Evolutionary conservation across 2,113 vertebrate genomes (phyloP).

Genomic region (Alethe diademata): DNA sequence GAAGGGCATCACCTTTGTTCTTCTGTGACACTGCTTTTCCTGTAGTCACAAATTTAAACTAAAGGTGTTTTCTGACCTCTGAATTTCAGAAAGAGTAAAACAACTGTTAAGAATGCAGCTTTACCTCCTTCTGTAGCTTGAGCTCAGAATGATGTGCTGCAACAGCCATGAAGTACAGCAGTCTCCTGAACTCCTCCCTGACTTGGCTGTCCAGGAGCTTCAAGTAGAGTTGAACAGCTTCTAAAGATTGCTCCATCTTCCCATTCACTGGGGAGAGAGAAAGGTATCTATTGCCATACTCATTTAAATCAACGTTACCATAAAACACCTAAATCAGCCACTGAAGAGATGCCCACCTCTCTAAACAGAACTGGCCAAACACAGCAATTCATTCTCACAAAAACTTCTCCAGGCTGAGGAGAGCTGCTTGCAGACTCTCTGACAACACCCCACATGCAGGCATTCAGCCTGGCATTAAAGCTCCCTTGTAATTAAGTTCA

Average conservation of each 20-base stretch:
- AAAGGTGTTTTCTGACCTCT: background rate
- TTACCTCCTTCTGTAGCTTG: slow-evolving; percentile 91
- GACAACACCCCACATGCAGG: background rate
- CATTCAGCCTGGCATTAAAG: background rate
- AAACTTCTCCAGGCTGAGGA: background rate
- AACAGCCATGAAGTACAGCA: slow-evolving; percentile 92
- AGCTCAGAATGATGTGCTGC: slow-evolving; percentile 84
- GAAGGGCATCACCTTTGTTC: background rate
- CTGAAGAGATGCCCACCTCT: background rate
- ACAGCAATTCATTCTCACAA: background rate
- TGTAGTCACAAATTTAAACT: background rate
- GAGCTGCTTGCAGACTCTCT: background rate
- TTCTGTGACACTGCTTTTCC: background rate
- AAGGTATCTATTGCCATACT: background rate
- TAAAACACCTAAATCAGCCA: background rate
- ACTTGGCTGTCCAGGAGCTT: slow-evolving; percentile 88
- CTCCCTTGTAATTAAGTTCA: background rate
- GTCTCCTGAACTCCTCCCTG: slow-evolving; percentile 90
- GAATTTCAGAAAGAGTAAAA: background rate
- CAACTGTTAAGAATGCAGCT: background rate
- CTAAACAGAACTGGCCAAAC: background rate
- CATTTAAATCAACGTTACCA: background rate
- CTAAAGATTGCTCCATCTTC: slow-evolving; percentile 88
- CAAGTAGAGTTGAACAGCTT: slow-evolving; percentile 90
- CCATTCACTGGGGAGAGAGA: slow-evolving; percentile 85